phyloP scores from a whole-genome alignment of 2,888 invertebrate species.

The Tipula lateralis region DNA sequence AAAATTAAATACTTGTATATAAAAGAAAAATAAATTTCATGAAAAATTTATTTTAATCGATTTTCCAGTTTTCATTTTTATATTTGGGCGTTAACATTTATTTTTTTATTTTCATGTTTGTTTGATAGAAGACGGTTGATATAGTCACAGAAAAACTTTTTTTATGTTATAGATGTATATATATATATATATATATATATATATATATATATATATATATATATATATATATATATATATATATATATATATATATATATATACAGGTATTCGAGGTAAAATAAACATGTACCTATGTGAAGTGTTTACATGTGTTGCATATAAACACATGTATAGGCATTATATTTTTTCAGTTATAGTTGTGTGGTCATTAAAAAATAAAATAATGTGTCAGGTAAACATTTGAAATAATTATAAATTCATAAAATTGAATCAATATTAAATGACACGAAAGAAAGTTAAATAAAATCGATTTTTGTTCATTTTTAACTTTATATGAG shows the following conservation, averaged over 20 bases:
- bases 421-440: too few species aligned
- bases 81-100: conserved; percentile 12
- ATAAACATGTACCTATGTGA: background rate
- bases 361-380: too few species aligned
- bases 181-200: background rate
- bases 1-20: background rate
- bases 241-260: background rate
- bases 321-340: too few species aligned
- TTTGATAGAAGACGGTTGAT: background rate
- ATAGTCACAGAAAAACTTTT: background rate
- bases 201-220: background rate
- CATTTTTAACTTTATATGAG: too few species aligned
- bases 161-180: background rate
- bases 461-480: too few species aligned
- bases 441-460: too few species aligned
- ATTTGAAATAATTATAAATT: too few species aligned
- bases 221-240: background rate
- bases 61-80: conserved; percentile 19
- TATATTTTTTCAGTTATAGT: too few species aligned
- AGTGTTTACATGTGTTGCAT: background rate
- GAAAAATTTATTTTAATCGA: conserved; percentile 24
- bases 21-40: background rate
- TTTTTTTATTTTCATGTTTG: background rate
- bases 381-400: too few species aligned
- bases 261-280: background rate